Base-by-base conservation (phyloP, 2,797 vertebrate genomes). In the Thunnus albacares region DNA sequence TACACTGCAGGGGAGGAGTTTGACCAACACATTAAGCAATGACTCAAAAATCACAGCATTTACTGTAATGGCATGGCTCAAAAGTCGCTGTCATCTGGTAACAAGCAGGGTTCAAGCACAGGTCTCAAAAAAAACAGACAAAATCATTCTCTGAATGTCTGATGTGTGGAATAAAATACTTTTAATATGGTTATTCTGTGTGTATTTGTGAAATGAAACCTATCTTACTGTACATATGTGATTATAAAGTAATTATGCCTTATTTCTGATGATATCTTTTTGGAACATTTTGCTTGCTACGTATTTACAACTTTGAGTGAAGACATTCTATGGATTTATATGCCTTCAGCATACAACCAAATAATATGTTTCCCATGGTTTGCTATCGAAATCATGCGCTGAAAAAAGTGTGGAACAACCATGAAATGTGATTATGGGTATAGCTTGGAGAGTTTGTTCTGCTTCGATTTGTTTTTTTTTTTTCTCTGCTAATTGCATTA, bases 401-500 rank as follows among this genome's bases (percentile, higher is more conserved):
- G 22, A 35, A 55, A 30, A 59, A 33, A 47, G 41, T 53, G 10
- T 24, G 15, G 2, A 70, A 12, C 30, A 24, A n/a, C 22, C 35
- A 4, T 63, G 26, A 77, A 83, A 24, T 1, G 7, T 13, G 13
- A 41, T 64, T 41, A 49, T 12, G 3, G 20, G n/a, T 24, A 24
- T 24, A 47, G 38, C 57, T 20, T 26, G 17, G 13, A 30, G 33
- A 60, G 20, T 71, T 70, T 69, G 26, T 30, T 52, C 55, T 60
- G 43, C 24, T 61, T 63, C 2, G 1, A 7, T 77, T 69, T 75
- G 47, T 24, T 30, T 0, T 30, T 66, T 62, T 62, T 67, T 57
- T 74, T 28, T 70, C 56, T 55, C 56, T 55, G 5, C 24, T 69
- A 65, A 77, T 65, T 74, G 24, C 15, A 17, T 66, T 15, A 35